Conservation (phyloP, 1,140 invertebrate species). For the Meloidogyne floridensis region DNA sequence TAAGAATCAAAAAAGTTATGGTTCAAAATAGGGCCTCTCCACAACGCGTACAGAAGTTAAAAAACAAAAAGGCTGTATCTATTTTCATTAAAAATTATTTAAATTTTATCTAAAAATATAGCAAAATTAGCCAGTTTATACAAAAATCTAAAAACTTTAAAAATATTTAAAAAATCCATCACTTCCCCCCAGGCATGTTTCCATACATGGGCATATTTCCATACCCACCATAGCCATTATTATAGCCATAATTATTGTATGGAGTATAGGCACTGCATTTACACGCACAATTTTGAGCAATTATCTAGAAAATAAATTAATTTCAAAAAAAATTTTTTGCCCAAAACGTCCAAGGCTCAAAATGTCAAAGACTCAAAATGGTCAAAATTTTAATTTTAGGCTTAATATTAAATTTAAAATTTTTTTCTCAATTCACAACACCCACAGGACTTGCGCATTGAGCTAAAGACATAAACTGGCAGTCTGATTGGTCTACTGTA, state of each 20-base stretch:
- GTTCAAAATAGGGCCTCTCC: too few relatives aligned
- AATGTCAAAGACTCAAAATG: background rate
- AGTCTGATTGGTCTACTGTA: constrained; percentile 40
- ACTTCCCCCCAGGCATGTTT: background rate
- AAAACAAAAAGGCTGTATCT: too few relatives aligned
- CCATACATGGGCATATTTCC: background rate
- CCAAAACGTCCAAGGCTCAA: background rate
- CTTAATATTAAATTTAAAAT: too few relatives aligned
- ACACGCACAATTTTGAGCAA: background rate
- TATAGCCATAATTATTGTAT: background rate
- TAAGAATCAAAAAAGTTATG: too few relatives aligned
- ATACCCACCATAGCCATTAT: background rate
- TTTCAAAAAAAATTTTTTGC: background rate
- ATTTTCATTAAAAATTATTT: too few relatives aligned
- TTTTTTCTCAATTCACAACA: background rate
- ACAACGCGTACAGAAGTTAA: too few relatives aligned
- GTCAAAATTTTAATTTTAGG: background rate
- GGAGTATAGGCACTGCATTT: background rate
- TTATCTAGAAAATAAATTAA: background rate
- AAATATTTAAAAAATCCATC: background rate
- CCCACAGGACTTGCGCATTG: background rate
- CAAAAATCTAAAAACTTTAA: background rate
- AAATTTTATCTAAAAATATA: too few relatives aligned
- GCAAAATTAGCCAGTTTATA: background rate
- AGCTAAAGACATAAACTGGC: constrained; percentile 45